Evolutionary conservation across 2,888 invertebrate species (phyloP).

Genomic region (Tachina lurida): DNA sequence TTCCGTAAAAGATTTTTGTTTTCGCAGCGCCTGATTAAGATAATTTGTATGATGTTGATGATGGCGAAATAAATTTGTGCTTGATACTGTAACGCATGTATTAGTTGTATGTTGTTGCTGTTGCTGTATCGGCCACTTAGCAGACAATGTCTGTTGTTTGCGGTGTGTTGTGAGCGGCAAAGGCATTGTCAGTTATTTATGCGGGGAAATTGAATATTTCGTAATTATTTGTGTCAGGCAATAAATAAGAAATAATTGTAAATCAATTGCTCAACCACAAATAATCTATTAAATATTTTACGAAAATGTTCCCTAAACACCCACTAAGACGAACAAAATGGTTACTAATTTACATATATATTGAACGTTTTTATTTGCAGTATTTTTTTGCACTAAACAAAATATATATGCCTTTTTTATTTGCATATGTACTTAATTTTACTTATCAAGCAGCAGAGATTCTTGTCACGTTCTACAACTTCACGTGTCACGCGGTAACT

Average conservation of each 20-base stretch:
- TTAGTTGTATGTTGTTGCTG: conserved; percentile 53
- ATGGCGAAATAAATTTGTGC: conserved; percentile 36
- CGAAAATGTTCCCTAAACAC: background rate
- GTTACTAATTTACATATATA: conserved; percentile 33
- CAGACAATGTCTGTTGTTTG: conserved; percentile 75
- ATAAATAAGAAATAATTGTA: conserved; percentile 57
- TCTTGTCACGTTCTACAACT: conserved; percentile 66
- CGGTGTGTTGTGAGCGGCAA: conserved; percentile 78
- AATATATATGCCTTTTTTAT: background rate
- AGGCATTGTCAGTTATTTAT: conserved; percentile 72
- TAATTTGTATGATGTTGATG: conserved; percentile 14
- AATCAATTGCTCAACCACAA: conserved; percentile 54
- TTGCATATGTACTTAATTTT: background rate
- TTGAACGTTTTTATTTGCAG: background rate
- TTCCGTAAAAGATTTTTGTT: conserved; percentile 79
- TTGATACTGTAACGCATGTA: conserved; percentile 5
- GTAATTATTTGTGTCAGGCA: conserved; percentile 44
- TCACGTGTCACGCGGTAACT: conserved; percentile 72
- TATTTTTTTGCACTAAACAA: background rate
- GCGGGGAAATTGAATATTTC: background rate
- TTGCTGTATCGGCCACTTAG: conserved; percentile 55
- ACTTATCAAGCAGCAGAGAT: conserved; percentile 14
- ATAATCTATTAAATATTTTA: conserved; percentile 9
- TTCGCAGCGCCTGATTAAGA: conserved; percentile 71
- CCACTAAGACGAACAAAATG: background rate